Conservation (phyloP, 2,113 vertebrate species). For the Calyptomena viridis region DNA sequence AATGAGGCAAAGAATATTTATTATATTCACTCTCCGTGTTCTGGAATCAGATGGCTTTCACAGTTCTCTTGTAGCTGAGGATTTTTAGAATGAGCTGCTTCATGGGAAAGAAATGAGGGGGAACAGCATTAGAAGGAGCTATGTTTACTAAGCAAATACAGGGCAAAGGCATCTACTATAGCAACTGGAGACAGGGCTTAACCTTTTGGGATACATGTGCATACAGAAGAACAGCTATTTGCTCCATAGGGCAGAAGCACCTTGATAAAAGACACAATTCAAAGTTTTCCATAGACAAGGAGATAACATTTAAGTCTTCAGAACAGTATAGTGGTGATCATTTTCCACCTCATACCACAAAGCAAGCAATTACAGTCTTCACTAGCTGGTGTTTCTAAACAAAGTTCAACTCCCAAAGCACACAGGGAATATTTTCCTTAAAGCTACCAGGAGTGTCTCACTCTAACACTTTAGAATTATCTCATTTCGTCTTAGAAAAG, state of each 20-base stretch:
- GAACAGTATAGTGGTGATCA: background rate
- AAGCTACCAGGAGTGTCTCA: background rate
- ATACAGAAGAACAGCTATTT: background rate
- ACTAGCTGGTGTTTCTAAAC: background rate
- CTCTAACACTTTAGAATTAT: background rate
- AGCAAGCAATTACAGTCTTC: background rate
- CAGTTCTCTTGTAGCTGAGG: background rate
- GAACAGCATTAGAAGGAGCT: background rate
- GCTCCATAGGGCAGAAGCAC: background rate
- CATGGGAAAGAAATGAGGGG: background rate
- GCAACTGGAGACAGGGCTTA: background rate
- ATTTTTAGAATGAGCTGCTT: background rate
- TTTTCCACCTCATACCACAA: background rate
- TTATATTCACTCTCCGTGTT: background rate
- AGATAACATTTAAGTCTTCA: background rate
- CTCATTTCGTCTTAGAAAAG: background rate
- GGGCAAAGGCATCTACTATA: background rate
- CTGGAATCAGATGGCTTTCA: background rate
- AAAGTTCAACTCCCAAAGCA: background rate
- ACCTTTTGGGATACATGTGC: background rate
- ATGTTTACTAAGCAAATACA: background rate
- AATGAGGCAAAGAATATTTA: background rate
- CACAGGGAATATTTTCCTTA: background rate
- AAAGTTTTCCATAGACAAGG: background rate
- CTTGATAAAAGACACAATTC: background rate